Base-by-base conservation (phyloP, 1,140 invertebrate species). In the Eurosta solidaginis region DNA sequence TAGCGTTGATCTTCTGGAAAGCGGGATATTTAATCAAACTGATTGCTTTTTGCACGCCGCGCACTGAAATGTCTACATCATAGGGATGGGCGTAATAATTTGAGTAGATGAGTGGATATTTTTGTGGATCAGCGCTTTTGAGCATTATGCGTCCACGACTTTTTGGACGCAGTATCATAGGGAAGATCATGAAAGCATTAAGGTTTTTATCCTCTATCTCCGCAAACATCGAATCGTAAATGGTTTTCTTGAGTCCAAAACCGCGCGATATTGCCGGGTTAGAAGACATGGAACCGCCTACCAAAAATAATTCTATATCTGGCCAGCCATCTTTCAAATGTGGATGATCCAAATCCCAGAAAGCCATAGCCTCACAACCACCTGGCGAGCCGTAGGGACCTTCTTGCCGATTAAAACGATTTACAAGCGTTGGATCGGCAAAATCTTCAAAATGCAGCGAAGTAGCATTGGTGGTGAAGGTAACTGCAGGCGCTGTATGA, bases 71-170 rank as follows among this genome's bases (percentile, higher is more conserved):
- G 79, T 91, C 89, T 40, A 93, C 82, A 80, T 95, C 93, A 40
- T 92, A 90, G 1, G 90, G 85, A 82, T 87, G 84, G 7, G 83
- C 81, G 59, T 94, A 92, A 82, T 96, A 96, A 80, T 96, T 95
- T 0, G 96, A 92, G 82, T 94, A 91, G 22, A 98, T 93, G n/a
- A 92, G 87, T 0, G 97, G 97, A 83, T 94, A 92, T 10, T 91
- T 89, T 54, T 91, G 90, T 2, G 95, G 95, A 88, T 96, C 92
- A 49, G 86, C 91, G 79, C 90, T 91, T 77, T 89, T 89, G 3
- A 96, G 87, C 82, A 90, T 90, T 29, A 97, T 90, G 78, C 89
- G 90, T 1, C 95, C 96, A 73, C 89, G 90, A 44, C 93, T 94
- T 85, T 93, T 92, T 1, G 95, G 95, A 47, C 92, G 88, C 87